Conservation (phyloP, 2,888 invertebrate species). For the Malthinus flaveolus region DNA sequence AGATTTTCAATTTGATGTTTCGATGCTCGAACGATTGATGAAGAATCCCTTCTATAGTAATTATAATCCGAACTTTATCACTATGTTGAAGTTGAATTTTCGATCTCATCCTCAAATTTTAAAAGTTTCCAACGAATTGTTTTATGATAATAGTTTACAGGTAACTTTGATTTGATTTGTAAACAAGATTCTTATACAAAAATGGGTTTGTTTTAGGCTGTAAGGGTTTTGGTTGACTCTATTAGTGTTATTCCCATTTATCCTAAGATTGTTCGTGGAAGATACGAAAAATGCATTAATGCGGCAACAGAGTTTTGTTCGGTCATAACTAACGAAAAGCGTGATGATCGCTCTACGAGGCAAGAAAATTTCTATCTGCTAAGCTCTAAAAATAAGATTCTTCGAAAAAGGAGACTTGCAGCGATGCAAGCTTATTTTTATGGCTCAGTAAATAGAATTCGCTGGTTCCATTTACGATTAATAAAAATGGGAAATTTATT, state of each 20-base stretch:
- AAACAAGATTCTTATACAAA: not conserved
- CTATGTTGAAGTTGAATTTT: conserved; percentile 75
- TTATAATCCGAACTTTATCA: conserved; percentile 54
- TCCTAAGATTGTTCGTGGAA: conserved; percentile 20
- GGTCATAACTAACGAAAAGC: conserved; percentile 59
- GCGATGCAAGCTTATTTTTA: too few relatives aligned
- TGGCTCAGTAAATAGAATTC: too few relatives aligned
- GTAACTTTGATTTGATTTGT: conserved; percentile 45
- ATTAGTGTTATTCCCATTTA: conserved; percentile 40
- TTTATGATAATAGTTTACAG: conserved; percentile 69
- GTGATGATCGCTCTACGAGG: conserved; percentile 59
- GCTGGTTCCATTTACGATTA: too few relatives aligned
- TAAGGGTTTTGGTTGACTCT: conserved; percentile 38
- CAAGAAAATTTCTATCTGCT: conserved; percentile 35
- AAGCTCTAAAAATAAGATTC: too few relatives aligned
- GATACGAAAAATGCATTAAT: conserved; percentile 16
- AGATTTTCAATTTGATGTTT: conserved; percentile 54
- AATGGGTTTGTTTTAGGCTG: conserved; percentile 35
- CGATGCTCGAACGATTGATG: conserved; percentile 72
- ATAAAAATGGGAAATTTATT: too few relatives aligned
- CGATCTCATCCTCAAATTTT: conserved; percentile 71
- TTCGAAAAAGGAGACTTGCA: too few relatives aligned
- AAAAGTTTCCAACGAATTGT: conserved; percentile 68
- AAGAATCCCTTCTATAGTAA: conserved; percentile 49
- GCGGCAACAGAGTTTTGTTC: conserved; percentile 63